A percentile compares a stretch with the other conserved stretches of the same genome.
phyloP scores from a whole-genome alignment of 2,797 vertebrate genomes.

The Atherinosoma microstoma region DNA sequence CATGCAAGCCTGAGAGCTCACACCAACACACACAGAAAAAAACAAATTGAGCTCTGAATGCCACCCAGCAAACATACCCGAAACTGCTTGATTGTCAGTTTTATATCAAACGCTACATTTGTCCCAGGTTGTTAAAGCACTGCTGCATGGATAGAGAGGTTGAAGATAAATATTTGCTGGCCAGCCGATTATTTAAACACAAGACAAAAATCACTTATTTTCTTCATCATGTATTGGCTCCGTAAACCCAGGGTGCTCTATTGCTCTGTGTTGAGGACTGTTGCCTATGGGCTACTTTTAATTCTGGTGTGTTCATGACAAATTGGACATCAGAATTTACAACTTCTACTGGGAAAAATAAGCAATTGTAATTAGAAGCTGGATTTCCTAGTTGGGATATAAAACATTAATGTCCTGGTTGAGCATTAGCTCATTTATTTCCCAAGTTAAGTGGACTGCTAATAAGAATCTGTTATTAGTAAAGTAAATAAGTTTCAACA shows the following conservation, averaged over 20 bases:
- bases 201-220: neutral
- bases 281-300: neutral
- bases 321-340: neutral
- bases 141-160: neutral
- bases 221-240: neutral
- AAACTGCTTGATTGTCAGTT: neutral
- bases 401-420: neutral
- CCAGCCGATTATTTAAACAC: no score
- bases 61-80: neutral
- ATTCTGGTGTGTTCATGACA: neutral
- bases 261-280: neutral
- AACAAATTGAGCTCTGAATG: neutral
- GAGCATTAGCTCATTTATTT: neutral
- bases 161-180: neutral
- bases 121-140: neutral
- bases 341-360: neutral
- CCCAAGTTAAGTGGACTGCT: no score
- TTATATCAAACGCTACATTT: neutral
- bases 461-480: no score
- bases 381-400: neutral
- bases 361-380: neutral
- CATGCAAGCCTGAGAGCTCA: neutral
- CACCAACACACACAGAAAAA: no score
- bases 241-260: neutral
- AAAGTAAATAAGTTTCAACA: no score